phyloP scores from a whole-genome alignment of 2,888 invertebrate species.

The Ernsta delagoae region DNA sequence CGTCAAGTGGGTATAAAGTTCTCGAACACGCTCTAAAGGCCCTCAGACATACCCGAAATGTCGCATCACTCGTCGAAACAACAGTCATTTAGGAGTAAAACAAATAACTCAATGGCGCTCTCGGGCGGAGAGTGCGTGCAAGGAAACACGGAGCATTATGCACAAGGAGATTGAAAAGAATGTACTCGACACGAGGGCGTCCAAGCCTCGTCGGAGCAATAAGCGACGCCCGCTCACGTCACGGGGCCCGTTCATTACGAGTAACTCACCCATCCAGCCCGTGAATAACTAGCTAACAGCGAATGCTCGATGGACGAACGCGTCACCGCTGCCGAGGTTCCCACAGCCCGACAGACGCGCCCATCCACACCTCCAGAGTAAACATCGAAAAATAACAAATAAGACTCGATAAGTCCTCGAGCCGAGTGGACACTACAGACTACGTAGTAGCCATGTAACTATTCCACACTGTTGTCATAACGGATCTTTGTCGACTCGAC shows the following conservation, averaged over 20 bases:
- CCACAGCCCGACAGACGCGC: slow-evolving; percentile 48
- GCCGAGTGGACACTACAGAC: slow-evolving; percentile 49
- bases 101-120: slow-evolving; percentile 77
- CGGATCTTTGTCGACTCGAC: slow-evolving; percentile 54
- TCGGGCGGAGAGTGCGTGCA: slow-evolving; percentile 71
- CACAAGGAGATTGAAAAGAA: slow-evolving; percentile 81
- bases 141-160: slow-evolving; percentile 77
- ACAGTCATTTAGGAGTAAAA: slow-evolving; percentile 74
- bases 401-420: slow-evolving; percentile 57
- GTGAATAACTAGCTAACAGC: slow-evolving; percentile 63
- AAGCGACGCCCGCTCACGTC: slow-evolving; percentile 76
- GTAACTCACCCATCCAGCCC: slow-evolving; percentile 70
- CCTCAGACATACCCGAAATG: slow-evolving; percentile 71
- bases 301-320: slow-evolving; percentile 50
- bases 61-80: slow-evolving; percentile 63
- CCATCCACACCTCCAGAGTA: slow-evolving; percentile 50
- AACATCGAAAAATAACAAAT: slow-evolving; percentile 65
- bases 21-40: slow-evolving; percentile 59
- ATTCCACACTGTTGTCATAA: slow-evolving; percentile 62
- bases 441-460: slow-evolving; percentile 58
- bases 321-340: slow-evolving; percentile 54
- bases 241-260: slow-evolving; percentile 76
- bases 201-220: slow-evolving; percentile 76
- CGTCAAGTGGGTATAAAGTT: slow-evolving; percentile 68
- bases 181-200: slow-evolving; percentile 78